These are phyloP conservation scores for Mantis religiosa DNA, from an alignment of 2,888 invertebrate species.

Conservation along the genomic window DNA sequence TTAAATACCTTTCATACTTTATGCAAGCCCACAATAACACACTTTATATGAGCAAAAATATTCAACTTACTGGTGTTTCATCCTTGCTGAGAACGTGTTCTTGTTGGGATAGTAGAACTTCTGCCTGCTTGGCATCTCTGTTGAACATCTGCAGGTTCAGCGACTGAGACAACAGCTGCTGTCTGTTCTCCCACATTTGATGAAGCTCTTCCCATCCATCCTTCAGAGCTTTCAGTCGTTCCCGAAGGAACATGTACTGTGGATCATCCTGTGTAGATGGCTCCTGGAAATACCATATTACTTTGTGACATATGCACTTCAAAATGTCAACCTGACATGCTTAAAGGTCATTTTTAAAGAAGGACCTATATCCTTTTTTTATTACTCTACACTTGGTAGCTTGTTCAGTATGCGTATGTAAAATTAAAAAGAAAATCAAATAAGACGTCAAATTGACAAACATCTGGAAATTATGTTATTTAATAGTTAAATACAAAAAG, in stretches of 20 bases:
- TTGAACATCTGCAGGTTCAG: conserved; percentile 93
- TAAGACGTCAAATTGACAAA: too few species aligned
- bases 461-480: too few species aligned
- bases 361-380: not conserved
- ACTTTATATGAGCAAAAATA: not conserved
- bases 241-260: conserved; percentile 99
- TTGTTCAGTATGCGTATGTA: not conserved
- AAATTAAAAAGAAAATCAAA: not conserved
- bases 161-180: conserved; percentile 89
- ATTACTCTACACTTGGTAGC: not conserved
- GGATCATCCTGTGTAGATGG: conserved; percentile 90
- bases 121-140: conserved; percentile 95
- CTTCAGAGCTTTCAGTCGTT: conserved; percentile 93
- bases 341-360: conserved; percentile 5
- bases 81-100: conserved; percentile 96
- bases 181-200: conserved; percentile 99
- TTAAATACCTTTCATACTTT: not conserved
- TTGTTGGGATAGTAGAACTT: conserved; percentile 95
- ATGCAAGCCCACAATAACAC: not conserved
- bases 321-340: not conserved
- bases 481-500: too few species aligned
- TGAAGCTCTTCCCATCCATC: conserved; percentile 99
- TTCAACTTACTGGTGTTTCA: conserved; percentile 72
- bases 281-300: conserved; percentile 47
- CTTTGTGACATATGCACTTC: not conserved